A percentile compares a stretch with the other conserved stretches of the same genome.
Evolutionary conservation across 2,888 invertebrate species (phyloP).

Genomic region (Drepanosiphum platanoidis): DNA sequence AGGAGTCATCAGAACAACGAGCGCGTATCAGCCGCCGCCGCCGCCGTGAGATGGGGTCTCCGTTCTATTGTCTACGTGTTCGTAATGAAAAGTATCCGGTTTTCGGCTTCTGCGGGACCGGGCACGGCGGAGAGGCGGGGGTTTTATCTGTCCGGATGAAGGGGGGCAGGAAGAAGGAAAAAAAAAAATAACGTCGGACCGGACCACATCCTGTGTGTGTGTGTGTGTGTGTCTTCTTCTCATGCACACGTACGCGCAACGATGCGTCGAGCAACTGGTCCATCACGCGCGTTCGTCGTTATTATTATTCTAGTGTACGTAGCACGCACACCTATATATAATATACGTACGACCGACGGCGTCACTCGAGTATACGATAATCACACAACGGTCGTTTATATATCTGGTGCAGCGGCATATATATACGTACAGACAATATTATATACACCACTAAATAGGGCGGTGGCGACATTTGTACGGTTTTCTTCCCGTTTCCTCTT

Average conservation of each 20-base stretch:
- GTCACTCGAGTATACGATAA: conserved; percentile 54
- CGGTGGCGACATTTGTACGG: conserved; percentile 34
- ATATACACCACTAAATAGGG: neutral
- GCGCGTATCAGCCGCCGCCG: conserved; percentile 1
- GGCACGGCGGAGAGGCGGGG: neutral
- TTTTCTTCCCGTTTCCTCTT: conserved; percentile 54
- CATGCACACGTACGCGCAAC: conserved; percentile 40
- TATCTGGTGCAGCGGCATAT: neutral
- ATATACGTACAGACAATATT: neutral
- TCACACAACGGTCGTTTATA: conserved; percentile 20
- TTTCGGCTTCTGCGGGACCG: conserved; percentile 62
- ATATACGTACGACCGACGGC: conserved; percentile 3
- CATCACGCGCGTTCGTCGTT: conserved; percentile 18
- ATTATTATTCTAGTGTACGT: neutral
- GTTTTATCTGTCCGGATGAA: conserved; percentile 53
- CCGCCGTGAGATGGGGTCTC: conserved; percentile 34
- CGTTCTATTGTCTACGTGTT: conserved; percentile 59
- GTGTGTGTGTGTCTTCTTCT: conserved; percentile 17
- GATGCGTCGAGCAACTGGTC: conserved; percentile 53
- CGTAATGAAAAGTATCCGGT: conserved; percentile 62
- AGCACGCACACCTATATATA: conserved; percentile 15
- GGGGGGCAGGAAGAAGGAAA: conserved; percentile 7
- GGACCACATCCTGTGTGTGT: conserved; percentile 60
- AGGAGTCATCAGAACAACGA: conserved; percentile 45
- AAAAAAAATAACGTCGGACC: conserved; percentile 53